Base-by-base conservation (phyloP, 2,797 vertebrate species). In the Petrocephalus sullivani region DNA sequence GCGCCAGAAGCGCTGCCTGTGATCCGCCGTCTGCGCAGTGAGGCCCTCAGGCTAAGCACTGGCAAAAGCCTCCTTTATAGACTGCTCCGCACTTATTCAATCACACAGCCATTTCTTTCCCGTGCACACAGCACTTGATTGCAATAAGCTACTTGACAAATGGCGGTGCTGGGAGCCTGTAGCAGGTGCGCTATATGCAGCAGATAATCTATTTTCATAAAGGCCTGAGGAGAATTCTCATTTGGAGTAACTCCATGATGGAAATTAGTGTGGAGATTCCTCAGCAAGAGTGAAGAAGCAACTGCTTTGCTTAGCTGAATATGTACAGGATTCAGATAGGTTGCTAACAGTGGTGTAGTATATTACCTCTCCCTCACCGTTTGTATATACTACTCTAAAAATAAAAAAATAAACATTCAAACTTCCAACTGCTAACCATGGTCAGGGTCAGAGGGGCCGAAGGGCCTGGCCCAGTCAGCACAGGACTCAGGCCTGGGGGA, bases 141-240 rank as follows among this genome's bases (percentile, higher is more conserved):
- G 93, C 93, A 94, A 93, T 93, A 94, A 93, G 87, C 88, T 60
- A 87, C 56, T 89, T 95, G 94, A 95, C 94, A 91, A 92, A 95
- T 94, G 93, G 91, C 85, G 88, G 87, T 87, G 37, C 90, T 54
- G 89, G 53, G 28, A 88, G 54, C 86, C 89, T 87, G 88, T 89
- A 93, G 92, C 93, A 94, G 93, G 92, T 93, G 93, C 88, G 89
- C 93, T 92, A 89, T 89, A 91, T 90, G 86, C 81, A 1, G 90
- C 56, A 88, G 83, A 92, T 94, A 93, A 95, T 94, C 90, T 92
- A 92, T 95, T 94, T 94, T 94, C 92, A 94, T 94, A 93, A 95
- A 94, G 91, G 89, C 89, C 89, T 87, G 88, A 93, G 90, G 90
- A 91, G 91, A 88, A 89, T 91, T 92, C 91, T 92, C 92, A 92